These are phyloP conservation scores for Xestia xanthographa DNA, from an alignment of 2,888 invertebrate species.

Conservation along the genomic window DNA sequence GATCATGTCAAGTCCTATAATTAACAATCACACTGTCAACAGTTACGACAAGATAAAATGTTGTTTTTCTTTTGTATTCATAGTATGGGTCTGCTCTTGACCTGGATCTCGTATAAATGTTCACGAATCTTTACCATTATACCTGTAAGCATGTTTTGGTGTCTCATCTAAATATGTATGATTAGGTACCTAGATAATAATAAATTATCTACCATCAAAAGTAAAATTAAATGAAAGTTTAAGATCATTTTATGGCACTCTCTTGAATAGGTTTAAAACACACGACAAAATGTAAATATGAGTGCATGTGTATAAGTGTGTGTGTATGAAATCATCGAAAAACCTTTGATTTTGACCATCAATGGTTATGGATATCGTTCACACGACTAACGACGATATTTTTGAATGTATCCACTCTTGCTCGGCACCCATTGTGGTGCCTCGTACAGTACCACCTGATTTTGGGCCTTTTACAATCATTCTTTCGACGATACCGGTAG, in stretches of 20 bases:
- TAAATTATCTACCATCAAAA: not conserved
- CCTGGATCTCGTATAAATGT: not conserved
- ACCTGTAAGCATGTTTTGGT: not conserved
- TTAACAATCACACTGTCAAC: not conserved
- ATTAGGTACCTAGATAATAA: not conserved
- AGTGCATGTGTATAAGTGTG: not conserved
- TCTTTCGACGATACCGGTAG: too few relatives aligned
- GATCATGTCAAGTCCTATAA: not conserved
- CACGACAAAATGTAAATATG: not conserved
- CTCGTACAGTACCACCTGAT: too few relatives aligned
- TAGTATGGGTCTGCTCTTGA: not conserved
- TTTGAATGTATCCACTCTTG: slow-evolving; percentile 13
- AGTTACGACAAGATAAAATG: too few relatives aligned
- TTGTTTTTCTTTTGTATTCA: not conserved
- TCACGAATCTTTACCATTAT: not conserved
- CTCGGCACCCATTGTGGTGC: too few relatives aligned
- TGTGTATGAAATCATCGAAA: too few relatives aligned
- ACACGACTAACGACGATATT: slow-evolving; percentile 9
- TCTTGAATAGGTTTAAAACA: not conserved
- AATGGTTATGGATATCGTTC: too few relatives aligned
- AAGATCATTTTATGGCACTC: not conserved
- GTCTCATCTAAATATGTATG: not conserved
- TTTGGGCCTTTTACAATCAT: too few relatives aligned
- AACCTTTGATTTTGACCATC: not conserved
- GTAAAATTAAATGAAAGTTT: not conserved